Conservation (phyloP, 2,113 vertebrate species). For the zebrafish (Danio rerio) region GRCz12tu NC_133191.1:7621501-7622000, state of each 20-base stretch:
- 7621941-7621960: too few species aligned
- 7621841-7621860: too few species aligned
- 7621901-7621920: too few species aligned
- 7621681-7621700: constrained; percentile 86
- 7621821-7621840: too few species aligned
- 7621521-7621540: neutral
- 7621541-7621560: neutral
- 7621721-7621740: constrained; percentile 76
- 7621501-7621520: neutral
- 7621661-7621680: constrained; percentile 81
- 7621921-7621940: too few species aligned
- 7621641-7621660: constrained; percentile 63
- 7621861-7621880: too few species aligned
- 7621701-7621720: constrained; percentile 86
- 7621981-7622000: too few species aligned
- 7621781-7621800: too few species aligned
- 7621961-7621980: too few species aligned
- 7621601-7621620: constrained; percentile 56
- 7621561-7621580: neutral
- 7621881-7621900: too few species aligned
- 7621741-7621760: constrained; percentile 22
- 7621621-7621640: constrained; percentile 42
- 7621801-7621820: too few species aligned
- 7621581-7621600: neutral
- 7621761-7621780: neutral